These are phyloP conservation scores for Columba livia DNA, from an alignment of 2,113 vertebrate species.

Conservation along the genomic window DNA sequence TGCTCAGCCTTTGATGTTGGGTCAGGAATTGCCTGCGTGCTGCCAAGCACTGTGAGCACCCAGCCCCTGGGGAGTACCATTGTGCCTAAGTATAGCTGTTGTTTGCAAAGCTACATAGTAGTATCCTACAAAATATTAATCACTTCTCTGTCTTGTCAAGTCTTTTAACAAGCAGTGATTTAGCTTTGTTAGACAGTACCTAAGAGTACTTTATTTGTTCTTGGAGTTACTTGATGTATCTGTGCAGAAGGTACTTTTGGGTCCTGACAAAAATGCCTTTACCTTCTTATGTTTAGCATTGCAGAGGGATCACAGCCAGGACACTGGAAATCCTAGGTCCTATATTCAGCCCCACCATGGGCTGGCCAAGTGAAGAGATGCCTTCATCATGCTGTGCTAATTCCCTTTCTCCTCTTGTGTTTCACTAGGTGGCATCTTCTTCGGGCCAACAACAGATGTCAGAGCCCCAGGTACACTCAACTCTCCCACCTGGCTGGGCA, in stretches of 20 bases:
- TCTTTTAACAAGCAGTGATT: neutral
- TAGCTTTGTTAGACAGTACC: neutral
- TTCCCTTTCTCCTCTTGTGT: neutral
- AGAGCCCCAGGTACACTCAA: neutral
- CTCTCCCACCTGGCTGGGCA: neutral
- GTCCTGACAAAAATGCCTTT: neutral
- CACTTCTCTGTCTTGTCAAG: neutral
- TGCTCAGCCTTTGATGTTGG: fast-evolving
- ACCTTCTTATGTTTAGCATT: neutral
- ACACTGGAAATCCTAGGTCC: neutral
- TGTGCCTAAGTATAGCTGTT: neutral
- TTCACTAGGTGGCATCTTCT: neutral
- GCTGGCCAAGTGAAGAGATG: neutral
- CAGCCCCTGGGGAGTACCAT: neutral
- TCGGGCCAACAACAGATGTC: neutral
- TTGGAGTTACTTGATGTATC: neutral
- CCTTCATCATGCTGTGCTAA: neutral
- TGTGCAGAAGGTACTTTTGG: neutral
- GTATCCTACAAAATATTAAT: neutral
- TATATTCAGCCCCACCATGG: neutral
- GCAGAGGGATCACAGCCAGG: neutral
- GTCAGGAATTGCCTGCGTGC: neutral
- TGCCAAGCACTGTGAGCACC: neutral
- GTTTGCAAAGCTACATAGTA: neutral
- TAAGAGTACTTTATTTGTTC: neutral